phyloP scores from a whole-genome alignment of 2,113 vertebrate species.

The Onychostoma macrolepis region DNA sequence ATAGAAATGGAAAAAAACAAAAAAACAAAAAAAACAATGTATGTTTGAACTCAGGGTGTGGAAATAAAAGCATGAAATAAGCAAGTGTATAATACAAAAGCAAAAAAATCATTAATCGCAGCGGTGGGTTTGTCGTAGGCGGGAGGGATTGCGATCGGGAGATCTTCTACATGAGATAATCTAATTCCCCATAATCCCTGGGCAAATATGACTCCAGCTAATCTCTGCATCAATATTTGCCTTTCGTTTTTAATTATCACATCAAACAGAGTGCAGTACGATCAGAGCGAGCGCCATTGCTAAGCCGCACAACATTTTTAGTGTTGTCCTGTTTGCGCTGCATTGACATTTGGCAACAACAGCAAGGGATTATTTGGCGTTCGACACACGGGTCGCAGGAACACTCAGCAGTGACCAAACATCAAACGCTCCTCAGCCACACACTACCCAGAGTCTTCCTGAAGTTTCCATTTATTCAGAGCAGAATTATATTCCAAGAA shows the following conservation, averaged over 20 bases:
- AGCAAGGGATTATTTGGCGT: background rate
- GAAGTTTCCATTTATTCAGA: background rate
- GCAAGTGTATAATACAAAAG: background rate
- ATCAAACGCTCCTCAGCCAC: no score
- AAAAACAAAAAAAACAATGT: background rate
- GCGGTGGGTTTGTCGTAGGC: background rate
- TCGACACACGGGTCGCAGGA: background rate
- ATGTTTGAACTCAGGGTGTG: background rate
- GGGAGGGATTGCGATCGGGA: background rate
- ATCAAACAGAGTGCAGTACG: slow-evolving; percentile 47
- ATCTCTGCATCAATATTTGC: slow-evolving; percentile 56
- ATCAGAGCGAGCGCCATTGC: background rate
- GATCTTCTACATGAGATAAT: slow-evolving; percentile 44
- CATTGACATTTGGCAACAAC: slow-evolving; percentile 44
- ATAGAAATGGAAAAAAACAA: background rate
- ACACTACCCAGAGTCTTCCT: background rate
- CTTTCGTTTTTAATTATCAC: slow-evolving; percentile 54
- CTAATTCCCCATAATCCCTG: slow-evolving; percentile 50
- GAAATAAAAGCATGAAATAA: slow-evolving; percentile 1
- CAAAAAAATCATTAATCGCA: background rate
- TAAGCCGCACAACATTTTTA: slow-evolving; percentile 35
- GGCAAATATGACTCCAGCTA: slow-evolving; percentile 49
- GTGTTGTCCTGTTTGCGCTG: slow-evolving; percentile 34
- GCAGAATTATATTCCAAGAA: background rate
- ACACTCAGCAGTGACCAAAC: background rate